Percentiles rank a stretch among this genome's conserved stretches.
Conservation (phyloP, 2,888 invertebrate species). For the Aspidiotus destructor region DNA sequence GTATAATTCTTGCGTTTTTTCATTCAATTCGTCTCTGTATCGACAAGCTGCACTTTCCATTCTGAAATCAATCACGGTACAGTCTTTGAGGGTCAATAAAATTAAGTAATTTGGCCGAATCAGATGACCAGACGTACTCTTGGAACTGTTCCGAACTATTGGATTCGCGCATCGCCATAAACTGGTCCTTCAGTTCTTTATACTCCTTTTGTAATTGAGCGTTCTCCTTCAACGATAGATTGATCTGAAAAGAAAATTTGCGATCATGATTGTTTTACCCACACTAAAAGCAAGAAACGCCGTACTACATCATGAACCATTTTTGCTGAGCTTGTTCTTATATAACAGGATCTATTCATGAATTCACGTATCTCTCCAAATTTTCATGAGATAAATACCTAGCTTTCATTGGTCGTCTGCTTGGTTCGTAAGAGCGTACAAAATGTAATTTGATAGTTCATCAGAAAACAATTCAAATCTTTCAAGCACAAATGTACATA, state of each 20-base stretch:
- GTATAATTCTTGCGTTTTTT: conserved; percentile 14
- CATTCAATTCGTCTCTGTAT: conserved; percentile 8
- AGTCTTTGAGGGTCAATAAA: neutral
- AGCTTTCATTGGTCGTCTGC: too few relatives aligned
- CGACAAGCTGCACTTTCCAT: conserved; percentile 12
- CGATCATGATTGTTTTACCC: too few relatives aligned
- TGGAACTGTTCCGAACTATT: conserved; percentile 5
- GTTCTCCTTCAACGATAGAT: conserved; percentile 20
- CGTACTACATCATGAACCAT: too few relatives aligned
- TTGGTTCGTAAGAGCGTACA: too few relatives aligned
- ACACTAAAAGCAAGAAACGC: too few relatives aligned
- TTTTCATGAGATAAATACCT: too few relatives aligned
- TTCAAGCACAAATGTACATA: too few relatives aligned
- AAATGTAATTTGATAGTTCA: too few relatives aligned
- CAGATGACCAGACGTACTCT: conserved; percentile 14
- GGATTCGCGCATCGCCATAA: conserved; percentile 4
- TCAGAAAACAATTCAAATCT: too few relatives aligned
- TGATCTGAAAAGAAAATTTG: conserved; percentile 12
- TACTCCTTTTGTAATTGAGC: conserved; percentile 24
- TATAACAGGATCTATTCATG: too few relatives aligned
- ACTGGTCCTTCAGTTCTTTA: conserved; percentile 14
- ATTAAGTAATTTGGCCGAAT: neutral
- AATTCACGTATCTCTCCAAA: too few relatives aligned
- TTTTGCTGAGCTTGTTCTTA: too few relatives aligned
- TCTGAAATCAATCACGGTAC: neutral